Percentiles rank a stretch among this genome's conserved stretches.
Conservation (phyloP, 2,797 vertebrate genomes). For the Aquila chrysaetos region DNA sequence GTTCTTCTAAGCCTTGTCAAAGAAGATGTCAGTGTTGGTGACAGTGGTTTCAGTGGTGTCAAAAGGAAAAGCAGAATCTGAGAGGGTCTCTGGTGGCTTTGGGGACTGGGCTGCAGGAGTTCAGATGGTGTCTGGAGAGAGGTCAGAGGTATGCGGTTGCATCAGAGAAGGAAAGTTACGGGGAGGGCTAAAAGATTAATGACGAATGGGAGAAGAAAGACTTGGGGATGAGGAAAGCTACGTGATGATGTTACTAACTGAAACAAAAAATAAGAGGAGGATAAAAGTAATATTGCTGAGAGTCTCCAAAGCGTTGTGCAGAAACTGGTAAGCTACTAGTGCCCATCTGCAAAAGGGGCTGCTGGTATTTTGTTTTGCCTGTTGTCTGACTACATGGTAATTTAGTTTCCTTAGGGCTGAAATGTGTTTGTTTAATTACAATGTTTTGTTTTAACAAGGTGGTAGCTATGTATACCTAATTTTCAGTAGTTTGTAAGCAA, state of each 20-base stretch:
- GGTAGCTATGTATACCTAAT: neutral
- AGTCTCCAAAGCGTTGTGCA: neutral
- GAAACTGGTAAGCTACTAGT: neutral
- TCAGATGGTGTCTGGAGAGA: neutral
- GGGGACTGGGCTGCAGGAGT: neutral
- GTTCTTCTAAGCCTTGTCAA: neutral
- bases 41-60: neutral
- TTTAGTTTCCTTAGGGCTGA: neutral
- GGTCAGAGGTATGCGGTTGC: neutral
- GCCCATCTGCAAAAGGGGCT: neutral
- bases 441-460: neutral
- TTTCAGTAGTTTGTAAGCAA: neutral
- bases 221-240: neutral
- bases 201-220: neutral
- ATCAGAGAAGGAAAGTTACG: neutral
- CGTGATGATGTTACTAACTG: rapidly evolving
- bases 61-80: neutral
- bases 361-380: neutral
- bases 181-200: neutral
- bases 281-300: neutral
- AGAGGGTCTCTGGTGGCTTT: neutral
- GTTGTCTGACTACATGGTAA: neutral
- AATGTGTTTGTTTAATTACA: neutral
- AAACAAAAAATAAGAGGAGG: neutral
- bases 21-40: neutral